phyloP scores from a whole-genome alignment of 1,140 invertebrate genomes.

The Tetramorium parvispinum region DNA sequence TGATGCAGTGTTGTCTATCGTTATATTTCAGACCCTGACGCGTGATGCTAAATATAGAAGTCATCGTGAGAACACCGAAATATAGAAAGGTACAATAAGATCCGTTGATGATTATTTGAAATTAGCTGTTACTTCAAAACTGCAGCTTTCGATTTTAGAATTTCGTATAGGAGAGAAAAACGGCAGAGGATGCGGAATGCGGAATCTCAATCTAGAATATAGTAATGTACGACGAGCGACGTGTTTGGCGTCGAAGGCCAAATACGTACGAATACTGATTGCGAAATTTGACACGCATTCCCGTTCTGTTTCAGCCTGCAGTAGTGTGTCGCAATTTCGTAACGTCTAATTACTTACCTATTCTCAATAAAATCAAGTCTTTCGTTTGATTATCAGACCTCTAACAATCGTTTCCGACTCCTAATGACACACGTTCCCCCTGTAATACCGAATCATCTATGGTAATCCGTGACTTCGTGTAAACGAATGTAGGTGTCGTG shows the following conservation, averaged over 20 bases:
- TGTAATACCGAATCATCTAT: background rate
- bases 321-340: no score
- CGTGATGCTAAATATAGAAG: background rate
- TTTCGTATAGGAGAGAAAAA: background rate
- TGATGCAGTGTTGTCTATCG: background rate
- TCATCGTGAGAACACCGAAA: background rate
- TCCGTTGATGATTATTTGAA: background rate
- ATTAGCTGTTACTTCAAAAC: background rate
- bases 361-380: background rate
- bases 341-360: background rate
- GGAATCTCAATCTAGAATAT: background rate
- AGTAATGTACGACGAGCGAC: background rate
- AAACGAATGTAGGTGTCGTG: no score
- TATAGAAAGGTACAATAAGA: background rate
- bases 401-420: background rate
- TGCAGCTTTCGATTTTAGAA: background rate
- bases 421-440: background rate
- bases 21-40: background rate
- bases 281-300: conserved; percentile 63
- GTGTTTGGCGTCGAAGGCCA: background rate
- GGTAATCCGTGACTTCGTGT: no score
- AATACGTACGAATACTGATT: conserved; percentile 68
- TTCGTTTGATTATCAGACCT: background rate
- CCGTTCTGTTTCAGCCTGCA: background rate
- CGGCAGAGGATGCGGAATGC: background rate